These are phyloP conservation scores for Mythimna impura DNA, from an alignment of 2,888 invertebrate genomes.

Conservation along the genomic window DNA sequence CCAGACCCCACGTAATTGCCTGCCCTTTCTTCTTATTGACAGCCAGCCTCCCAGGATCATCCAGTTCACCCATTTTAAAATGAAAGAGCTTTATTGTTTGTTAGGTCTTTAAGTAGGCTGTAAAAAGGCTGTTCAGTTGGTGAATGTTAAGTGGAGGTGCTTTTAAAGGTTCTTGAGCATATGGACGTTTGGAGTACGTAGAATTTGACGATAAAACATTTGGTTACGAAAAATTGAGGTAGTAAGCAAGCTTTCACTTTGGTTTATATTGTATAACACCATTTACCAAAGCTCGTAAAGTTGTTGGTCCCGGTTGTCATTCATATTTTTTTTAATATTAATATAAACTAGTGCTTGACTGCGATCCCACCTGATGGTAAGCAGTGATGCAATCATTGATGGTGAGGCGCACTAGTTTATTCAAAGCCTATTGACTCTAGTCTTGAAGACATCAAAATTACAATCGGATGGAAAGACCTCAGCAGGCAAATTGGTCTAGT, in stretches of 20 bases:
- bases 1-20: constrained; percentile 78
- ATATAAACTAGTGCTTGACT: too few species aligned
- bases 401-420: too few species aligned
- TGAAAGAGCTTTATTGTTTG: constrained; percentile 50
- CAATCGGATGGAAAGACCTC: too few species aligned
- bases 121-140: neutral
- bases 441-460: too few species aligned
- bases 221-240: neutral
- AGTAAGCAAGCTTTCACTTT: neutral
- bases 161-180: neutral
- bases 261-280: too few species aligned
- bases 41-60: constrained; percentile 72
- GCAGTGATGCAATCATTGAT: too few species aligned
- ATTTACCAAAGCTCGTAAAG: too few species aligned
- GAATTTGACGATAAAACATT: neutral
- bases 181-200: neutral
- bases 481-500: too few species aligned
- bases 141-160: neutral
- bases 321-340: too few species aligned
- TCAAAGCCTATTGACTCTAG: too few species aligned
- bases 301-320: too few species aligned
- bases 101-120: constrained; percentile 12
- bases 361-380: too few species aligned
- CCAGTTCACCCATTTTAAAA: constrained; percentile 66
- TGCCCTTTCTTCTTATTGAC: constrained; percentile 82